A percentile compares a stretch with the other conserved stretches of the same genome.
Evolutionary conservation across 1,140 invertebrate genomes (phyloP).

Genomic region (Thrips palmi): DNA sequence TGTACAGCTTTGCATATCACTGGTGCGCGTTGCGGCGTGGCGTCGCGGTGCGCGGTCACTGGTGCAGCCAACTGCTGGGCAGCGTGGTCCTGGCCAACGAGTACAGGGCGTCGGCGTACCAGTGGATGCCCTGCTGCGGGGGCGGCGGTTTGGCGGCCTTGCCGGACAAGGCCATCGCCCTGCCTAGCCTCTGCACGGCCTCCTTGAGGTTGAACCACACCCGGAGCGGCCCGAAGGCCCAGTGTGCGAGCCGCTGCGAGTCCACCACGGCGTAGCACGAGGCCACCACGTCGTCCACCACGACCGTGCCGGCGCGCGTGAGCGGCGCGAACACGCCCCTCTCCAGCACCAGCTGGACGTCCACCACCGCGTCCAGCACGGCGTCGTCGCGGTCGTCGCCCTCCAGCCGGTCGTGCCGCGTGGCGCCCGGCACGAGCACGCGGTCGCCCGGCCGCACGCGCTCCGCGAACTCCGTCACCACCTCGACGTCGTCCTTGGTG

Average conservation of each 20-base stretch:
- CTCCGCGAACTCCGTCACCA: slow-evolving; percentile 35
- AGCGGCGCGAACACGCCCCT: slow-evolving; percentile 78
- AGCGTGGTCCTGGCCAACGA: slow-evolving; percentile 44
- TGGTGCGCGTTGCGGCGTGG: too few relatives aligned
- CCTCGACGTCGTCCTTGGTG: slow-evolving; percentile 3
- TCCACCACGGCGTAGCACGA: slow-evolving; percentile 88
- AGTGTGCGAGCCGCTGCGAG: slow-evolving; percentile 69
- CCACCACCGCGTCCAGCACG: slow-evolving; percentile 35
- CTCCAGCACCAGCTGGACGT: slow-evolving; percentile 31
- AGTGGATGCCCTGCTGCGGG: slow-evolving; percentile 49
- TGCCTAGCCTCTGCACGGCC: slow-evolving; percentile 15
- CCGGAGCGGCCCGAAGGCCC: slow-evolving; percentile 60
- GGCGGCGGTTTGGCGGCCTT: slow-evolving; percentile 11
- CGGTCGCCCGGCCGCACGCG: slow-evolving; percentile 30
- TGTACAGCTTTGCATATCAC: too few relatives aligned
- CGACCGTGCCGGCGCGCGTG: slow-evolving; percentile 66
- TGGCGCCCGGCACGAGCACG: slow-evolving; percentile 31
- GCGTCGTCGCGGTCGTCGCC: slow-evolving; percentile 23
- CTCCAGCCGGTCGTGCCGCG: slow-evolving; percentile 11
- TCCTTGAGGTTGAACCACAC: slow-evolving; percentile 28
- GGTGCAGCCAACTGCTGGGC: too few relatives aligned
- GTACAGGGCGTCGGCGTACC: slow-evolving; percentile 70
- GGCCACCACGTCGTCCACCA: slow-evolving; percentile 77
- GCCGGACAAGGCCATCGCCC: slow-evolving; percentile 16
- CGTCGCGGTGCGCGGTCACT: too few relatives aligned